Conservation (phyloP, 2,113 vertebrate species). For the Cynoglossus semilaevis region DNA sequence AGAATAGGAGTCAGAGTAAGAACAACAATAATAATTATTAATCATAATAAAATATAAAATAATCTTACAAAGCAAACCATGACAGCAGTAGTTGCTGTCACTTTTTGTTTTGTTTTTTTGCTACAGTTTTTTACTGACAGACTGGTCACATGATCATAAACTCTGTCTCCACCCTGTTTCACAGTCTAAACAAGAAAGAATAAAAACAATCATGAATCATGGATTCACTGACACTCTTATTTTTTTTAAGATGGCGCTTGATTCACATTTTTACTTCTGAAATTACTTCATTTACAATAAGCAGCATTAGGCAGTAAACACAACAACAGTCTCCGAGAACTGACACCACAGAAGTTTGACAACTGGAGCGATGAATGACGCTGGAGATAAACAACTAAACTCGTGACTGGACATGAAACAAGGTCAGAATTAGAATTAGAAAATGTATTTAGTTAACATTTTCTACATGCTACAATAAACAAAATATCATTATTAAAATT, state of each 20-base stretch:
- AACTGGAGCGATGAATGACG: too few relatives aligned
- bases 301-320: constrained; percentile 67
- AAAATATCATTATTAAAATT: constrained; percentile 32
- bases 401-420: too few relatives aligned
- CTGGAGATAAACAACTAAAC: too few relatives aligned
- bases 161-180: constrained; percentile 71
- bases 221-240: constrained; percentile 66
- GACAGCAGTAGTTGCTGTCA: constrained; percentile 81
- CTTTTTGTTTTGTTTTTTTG: constrained; percentile 69
- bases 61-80: constrained; percentile 82
- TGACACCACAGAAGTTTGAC: too few relatives aligned
- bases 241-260: constrained; percentile 34
- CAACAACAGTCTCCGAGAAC: too few relatives aligned
- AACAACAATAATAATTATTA: constrained; percentile 77
- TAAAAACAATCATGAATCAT: constrained; percentile 57
- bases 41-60: constrained; percentile 78
- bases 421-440: too few relatives aligned
- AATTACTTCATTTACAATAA: constrained; percentile 59
- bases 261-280: constrained; percentile 59
- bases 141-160: constrained; percentile 19
- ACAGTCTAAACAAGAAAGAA: constrained; percentile 75
- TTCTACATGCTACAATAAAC: constrained; percentile 1
- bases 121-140: constrained; percentile 76
- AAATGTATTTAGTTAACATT: neutral
- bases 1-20: constrained; percentile 75